Percentiles rank a stretch among this genome's conserved stretches.
phyloP scores from a whole-genome alignment of 2,888 invertebrate genomes.

The Linnaemya tessellans region DNA sequence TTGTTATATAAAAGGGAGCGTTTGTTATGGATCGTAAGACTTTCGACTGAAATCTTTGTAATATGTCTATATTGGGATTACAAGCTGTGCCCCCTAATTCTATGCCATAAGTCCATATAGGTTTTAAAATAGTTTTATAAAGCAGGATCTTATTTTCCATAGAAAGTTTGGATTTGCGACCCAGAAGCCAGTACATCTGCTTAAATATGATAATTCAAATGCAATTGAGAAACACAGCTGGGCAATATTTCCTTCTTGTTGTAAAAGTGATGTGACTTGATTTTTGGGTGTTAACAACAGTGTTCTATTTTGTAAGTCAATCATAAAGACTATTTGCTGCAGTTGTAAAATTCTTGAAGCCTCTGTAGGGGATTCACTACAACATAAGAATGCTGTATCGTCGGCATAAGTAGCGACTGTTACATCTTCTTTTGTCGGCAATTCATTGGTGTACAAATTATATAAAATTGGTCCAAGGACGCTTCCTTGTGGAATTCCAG shows the following conservation, averaged over 20 bases:
- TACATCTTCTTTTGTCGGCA: background rate
- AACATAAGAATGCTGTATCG: slow-evolving; percentile 4
- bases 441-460: slow-evolving; percentile 1
- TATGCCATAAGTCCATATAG: slow-evolving; percentile 22
- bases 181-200: background rate
- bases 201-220: background rate
- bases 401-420: slow-evolving; percentile 26
- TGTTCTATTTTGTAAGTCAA: too few species aligned
- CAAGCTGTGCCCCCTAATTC: slow-evolving; percentile 3
- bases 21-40: background rate
- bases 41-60: slow-evolving; percentile 36
- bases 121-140: slow-evolving; percentile 23
- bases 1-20: too few species aligned
- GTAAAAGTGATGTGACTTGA: too few species aligned
- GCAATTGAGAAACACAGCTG: too few species aligned
- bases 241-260: too few species aligned
- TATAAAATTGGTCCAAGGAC: slow-evolving; percentile 10
- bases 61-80: slow-evolving; percentile 24
- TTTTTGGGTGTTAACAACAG: too few species aligned
- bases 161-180: background rate
- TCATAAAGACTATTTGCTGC: background rate
- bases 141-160: slow-evolving; percentile 16
- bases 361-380: too few species aligned
- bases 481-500: slow-evolving; percentile 18
- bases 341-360: slow-evolving; percentile 9